Percentiles rank a stretch among this genome's conserved stretches.
phyloP scores from a whole-genome alignment of 2,797 vertebrate species.

The Sebastes kiyomatsui region DNA sequence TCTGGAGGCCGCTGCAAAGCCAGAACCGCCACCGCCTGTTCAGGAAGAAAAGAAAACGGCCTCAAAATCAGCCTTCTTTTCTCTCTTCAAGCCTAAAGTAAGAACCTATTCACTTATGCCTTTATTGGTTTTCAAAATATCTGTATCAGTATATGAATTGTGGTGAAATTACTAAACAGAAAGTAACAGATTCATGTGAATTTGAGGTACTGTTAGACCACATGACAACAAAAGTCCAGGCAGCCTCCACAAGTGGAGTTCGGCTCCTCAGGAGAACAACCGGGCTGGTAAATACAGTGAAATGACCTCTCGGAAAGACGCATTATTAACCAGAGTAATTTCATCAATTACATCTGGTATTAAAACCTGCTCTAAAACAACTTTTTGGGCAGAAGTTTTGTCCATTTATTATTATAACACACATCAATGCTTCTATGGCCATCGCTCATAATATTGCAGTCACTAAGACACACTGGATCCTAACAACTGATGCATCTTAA shows the following conservation, averaged over 20 bases:
- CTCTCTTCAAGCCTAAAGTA: slow-evolving; percentile 93
- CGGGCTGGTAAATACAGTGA: slow-evolving; percentile 74
- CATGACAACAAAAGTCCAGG: slow-evolving; percentile 76
- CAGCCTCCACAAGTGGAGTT: slow-evolving; percentile 75
- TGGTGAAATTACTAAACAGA: slow-evolving; percentile 17
- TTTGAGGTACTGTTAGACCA: slow-evolving; percentile 81
- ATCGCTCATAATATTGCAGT: slow-evolving; percentile 23
- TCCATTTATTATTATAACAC: slow-evolving; percentile 10
- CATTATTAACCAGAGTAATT: slow-evolving; percentile 71
- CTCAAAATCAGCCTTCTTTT: slow-evolving; percentile 80
- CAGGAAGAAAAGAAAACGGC: slow-evolving; percentile 82
- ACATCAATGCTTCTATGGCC: slow-evolving; percentile 3
- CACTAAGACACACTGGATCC: slow-evolving; percentile 27
- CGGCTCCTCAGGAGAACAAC: slow-evolving; percentile 71
- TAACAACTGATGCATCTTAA: slow-evolving; percentile 50
- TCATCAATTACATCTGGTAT: slow-evolving; percentile 47
- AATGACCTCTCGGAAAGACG: neutral
- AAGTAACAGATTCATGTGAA: slow-evolving; percentile 76
- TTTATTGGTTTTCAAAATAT: neutral
- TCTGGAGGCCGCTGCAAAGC: slow-evolving; percentile 78
- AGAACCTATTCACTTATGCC: slow-evolving; percentile 36
- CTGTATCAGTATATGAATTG: slow-evolving; percentile 6
- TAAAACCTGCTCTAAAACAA: slow-evolving; percentile 45
- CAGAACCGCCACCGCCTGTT: slow-evolving; percentile 67
- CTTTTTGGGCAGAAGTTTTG: slow-evolving; percentile 2